Evolutionary conservation across 2,797 vertebrate species (phyloP), one percentile per base, ranked within the genome.

Genomic region (Lemur catta): DNA sequence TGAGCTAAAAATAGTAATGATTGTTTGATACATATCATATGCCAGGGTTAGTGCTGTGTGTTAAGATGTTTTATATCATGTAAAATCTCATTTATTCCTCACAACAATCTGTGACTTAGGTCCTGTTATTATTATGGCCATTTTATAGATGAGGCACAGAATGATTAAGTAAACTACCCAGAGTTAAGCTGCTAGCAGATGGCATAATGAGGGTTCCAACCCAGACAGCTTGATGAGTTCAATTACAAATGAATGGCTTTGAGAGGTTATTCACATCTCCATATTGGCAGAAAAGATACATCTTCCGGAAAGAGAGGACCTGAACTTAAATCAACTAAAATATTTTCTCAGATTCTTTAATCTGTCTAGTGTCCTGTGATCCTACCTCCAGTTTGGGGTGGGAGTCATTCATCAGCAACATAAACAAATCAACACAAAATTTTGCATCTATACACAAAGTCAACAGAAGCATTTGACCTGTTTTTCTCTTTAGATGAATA

Each of bases 121-220:
- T n/a, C 26, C 38, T 89, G 4, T 84, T 74, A 50, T 88, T 92
- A 92, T 89, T 76, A 55, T 93, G n/a, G 20, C 57, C 50, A 43
- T 65, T 89, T 93, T 92, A 59, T 48, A 75, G 71, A 61, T 22
- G 75, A 91, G 43, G 20, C 78, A 38, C 7, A 30, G 95, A 61
- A 78, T 84, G 22, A 85, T 91, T 28, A 75, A 82, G 52, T 63
- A 38, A 91, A 41, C 61, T 84, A 48, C 33, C 50, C 75, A 63
- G 50, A 86, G 78, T 96, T 65, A 89, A 87, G 79, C 61, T 48
- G 75, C 57, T 79, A 75, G 52, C 33, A 79, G 69, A 50, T 93
- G 88, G 81, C 13, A 59, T 76, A 88, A 92, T 46, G 41, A 84
- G 24, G 7, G 38, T 76, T 91, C 50, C 30, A 46, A 76, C 28